phyloP scores from a whole-genome alignment of 2,113 vertebrate species.

The Emydura subglobosa region DNA sequence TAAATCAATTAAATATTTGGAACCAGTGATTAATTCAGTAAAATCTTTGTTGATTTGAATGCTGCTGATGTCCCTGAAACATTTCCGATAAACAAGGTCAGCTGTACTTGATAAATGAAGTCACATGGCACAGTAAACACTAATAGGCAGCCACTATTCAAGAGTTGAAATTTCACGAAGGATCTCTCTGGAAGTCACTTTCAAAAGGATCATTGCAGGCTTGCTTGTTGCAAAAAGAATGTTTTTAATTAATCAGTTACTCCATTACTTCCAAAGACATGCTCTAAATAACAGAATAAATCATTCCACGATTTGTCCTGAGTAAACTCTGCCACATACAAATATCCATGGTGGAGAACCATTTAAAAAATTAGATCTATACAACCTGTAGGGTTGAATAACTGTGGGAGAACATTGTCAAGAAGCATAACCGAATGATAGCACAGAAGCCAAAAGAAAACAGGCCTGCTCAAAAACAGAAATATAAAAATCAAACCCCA shows the following conservation, averaged over 20 bases:
- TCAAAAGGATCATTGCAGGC: not conserved
- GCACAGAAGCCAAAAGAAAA: conserved; percentile 36
- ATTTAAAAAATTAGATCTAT: not conserved
- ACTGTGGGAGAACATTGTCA: rapidly evolving
- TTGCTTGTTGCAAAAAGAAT: conserved; percentile 21
- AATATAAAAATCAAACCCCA: not conserved
- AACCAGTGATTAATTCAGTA: not conserved
- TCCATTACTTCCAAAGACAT: conserved; percentile 43
- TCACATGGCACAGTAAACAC: not conserved
- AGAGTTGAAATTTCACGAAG: conserved; percentile 16
- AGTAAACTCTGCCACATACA: conserved; percentile 30
- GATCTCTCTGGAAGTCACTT: not conserved
- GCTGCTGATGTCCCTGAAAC: rapidly evolving
- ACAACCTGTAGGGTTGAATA: not conserved
- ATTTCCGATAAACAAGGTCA: not conserved
- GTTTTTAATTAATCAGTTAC: conserved; percentile 44
- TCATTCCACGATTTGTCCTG: not conserved
- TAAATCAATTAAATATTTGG: not conserved
- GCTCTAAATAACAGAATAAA: conserved; percentile 41
- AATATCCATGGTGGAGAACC: not conserved
- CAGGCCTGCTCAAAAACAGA: conserved; percentile 1
- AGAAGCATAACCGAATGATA: not conserved
- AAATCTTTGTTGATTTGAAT: not conserved
- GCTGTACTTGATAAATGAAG: not conserved
- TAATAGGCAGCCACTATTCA: not conserved